A percentile compares a stretch with the other conserved stretches of the same genome.
Conservation (phyloP, 2,113 vertebrate species). For the Sphyrna mokarran region DNA sequence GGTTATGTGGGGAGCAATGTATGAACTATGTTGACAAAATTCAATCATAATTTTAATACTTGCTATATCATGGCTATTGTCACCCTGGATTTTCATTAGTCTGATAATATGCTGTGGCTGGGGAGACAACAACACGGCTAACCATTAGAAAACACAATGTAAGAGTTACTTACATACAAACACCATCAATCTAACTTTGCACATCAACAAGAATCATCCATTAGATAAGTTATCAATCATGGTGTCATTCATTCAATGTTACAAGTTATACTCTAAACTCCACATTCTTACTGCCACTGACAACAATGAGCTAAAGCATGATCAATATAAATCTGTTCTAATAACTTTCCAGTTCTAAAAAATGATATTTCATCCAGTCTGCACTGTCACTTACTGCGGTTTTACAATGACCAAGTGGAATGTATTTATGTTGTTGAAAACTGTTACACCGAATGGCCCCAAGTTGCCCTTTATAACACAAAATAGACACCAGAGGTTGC, state of each 20-base stretch:
- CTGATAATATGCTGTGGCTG: no score
- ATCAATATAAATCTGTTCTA: not conserved
- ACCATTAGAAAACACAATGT: not conserved
- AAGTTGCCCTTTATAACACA: not conserved
- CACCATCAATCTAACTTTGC: conserved; percentile 25
- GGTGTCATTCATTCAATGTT: not conserved
- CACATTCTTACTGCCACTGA: not conserved
- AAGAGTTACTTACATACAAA: not conserved
- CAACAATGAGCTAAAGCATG: not conserved
- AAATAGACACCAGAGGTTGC: not conserved
- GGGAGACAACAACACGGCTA: not conserved
- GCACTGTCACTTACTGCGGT: not conserved
- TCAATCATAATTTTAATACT: not conserved
- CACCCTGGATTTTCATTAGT: not conserved
- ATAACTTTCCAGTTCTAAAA: not conserved
- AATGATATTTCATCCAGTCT: not conserved
- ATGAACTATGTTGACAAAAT: not conserved
- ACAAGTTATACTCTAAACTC: not conserved
- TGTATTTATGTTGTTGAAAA: not conserved
- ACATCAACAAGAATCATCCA: conserved; percentile 6
- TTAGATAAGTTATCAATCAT: conserved; percentile 5
- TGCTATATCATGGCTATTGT: not conserved
- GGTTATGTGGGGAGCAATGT: not conserved
- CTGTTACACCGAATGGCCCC: not conserved
- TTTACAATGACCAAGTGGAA: not conserved